A percentile compares a stretch with the other conserved stretches of the same genome.
phyloP scores from a whole-genome alignment of 1,140 invertebrate species.

The Trissolcus basalis region DNA sequence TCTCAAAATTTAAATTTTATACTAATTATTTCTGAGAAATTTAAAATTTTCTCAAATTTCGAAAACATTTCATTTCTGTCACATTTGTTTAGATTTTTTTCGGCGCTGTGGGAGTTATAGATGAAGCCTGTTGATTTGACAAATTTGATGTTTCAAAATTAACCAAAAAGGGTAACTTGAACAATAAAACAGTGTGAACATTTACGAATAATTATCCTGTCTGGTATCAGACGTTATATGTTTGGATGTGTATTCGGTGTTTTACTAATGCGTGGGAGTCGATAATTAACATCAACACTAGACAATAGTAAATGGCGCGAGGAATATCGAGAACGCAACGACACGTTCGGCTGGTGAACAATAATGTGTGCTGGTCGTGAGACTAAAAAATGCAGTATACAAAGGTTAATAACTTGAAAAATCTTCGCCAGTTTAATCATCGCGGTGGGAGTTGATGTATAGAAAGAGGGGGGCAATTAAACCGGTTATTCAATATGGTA shows the following conservation, averaged over 20 bases:
- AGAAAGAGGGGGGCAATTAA: constrained; percentile 30
- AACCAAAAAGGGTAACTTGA: too few relatives aligned
- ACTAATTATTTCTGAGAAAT: too few relatives aligned
- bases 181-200: too few relatives aligned
- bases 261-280: constrained; percentile 51
- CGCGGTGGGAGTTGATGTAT: constrained; percentile 37
- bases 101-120: too few relatives aligned
- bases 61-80: too few relatives aligned
- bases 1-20: background rate
- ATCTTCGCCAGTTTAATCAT: constrained; percentile 29
- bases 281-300: constrained; percentile 49
- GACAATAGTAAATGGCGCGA: constrained; percentile 49
- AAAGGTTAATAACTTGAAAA: constrained; percentile 49
- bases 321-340: constrained; percentile 38
- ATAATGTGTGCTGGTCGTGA: constrained; percentile 34
- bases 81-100: too few relatives aligned
- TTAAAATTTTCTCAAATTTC: too few relatives aligned
- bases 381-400: constrained; percentile 26
- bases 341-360: constrained; percentile 38
- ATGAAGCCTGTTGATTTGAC: too few relatives aligned
- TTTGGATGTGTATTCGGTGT: constrained; percentile 21
- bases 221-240: too few relatives aligned
- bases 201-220: too few relatives aligned
- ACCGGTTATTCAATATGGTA: constrained; percentile 48
- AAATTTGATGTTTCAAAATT: too few relatives aligned